Conservation (phyloP, 2,797 vertebrate species). For the Coendou prehensilis region DNA sequence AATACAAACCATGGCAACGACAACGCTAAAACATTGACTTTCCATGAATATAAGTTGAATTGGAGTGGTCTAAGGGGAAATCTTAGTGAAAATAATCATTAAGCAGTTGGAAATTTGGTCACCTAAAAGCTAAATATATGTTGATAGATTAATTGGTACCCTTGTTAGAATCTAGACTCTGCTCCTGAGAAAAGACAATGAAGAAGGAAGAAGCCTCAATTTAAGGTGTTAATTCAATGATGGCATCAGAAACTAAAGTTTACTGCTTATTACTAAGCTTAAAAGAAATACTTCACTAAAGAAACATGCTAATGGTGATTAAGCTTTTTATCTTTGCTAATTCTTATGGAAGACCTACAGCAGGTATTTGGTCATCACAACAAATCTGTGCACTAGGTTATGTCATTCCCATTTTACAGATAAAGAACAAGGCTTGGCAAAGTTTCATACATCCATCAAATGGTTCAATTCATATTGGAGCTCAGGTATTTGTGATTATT, state of each 20-base stretch:
- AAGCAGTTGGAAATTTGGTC: slow-evolving; percentile 2
- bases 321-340: neutral
- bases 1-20: neutral
- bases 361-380: neutral
- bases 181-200: neutral
- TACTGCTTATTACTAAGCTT: neutral
- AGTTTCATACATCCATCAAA: neutral
- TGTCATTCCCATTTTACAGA: neutral
- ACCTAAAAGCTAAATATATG: neutral
- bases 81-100: neutral
- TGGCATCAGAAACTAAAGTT: neutral
- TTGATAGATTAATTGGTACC: neutral
- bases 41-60: neutral
- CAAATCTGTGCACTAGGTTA: neutral
- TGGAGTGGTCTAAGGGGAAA: neutral
- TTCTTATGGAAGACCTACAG: neutral
- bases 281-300: neutral
- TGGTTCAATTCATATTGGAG: neutral
- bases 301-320: neutral
- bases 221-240: neutral
- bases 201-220: neutral
- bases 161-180: neutral
- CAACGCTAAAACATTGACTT: neutral
- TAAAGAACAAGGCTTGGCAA: neutral
- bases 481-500: neutral